Evolutionary conservation across 2,888 invertebrate genomes (phyloP).

Genomic region (Drosophila glabriapex): DNA sequence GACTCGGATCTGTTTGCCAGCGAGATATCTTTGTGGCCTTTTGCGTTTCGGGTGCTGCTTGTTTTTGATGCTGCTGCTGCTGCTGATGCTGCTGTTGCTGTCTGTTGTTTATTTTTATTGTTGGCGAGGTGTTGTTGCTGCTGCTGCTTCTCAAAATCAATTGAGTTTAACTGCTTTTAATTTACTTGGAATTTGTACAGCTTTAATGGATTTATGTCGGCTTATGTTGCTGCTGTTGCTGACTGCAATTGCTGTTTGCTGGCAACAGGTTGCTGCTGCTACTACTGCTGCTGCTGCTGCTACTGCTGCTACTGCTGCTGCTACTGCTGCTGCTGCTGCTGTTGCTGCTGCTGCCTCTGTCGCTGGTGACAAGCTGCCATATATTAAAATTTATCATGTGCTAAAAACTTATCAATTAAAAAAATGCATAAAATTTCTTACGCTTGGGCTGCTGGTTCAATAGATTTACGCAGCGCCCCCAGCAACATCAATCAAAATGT

Average conservation of each 20-base stretch:
- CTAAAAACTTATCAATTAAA: slow-evolving; percentile 85
- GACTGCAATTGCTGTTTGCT: slow-evolving; percentile 26
- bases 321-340: slow-evolving; percentile 29
- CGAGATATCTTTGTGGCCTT: slow-evolving; percentile 44
- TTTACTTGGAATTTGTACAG: slow-evolving; percentile 78
- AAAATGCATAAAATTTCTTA: slow-evolving; percentile 79
- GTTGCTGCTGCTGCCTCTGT: slow-evolving; percentile 33
- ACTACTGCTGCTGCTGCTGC: slow-evolving; percentile 45
- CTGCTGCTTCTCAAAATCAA: slow-evolving; percentile 71
- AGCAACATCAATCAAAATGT: slow-evolving; percentile 84
- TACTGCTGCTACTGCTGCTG: background rate
- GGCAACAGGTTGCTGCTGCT: slow-evolving; percentile 53
- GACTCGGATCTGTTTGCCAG: slow-evolving; percentile 32
- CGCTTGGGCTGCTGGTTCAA: slow-evolving; percentile 39
- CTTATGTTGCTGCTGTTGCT: slow-evolving; percentile 61
- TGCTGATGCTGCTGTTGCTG: slow-evolving; percentile 44
- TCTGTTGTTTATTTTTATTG: slow-evolving; percentile 75
- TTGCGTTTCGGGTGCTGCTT: slow-evolving; percentile 35
- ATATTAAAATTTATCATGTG: slow-evolving; percentile 84
- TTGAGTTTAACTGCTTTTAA: slow-evolving; percentile 80
- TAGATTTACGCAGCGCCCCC: slow-evolving; percentile 56
- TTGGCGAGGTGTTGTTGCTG: slow-evolving; percentile 60
- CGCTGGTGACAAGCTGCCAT: slow-evolving; percentile 61
- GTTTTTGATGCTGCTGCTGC: slow-evolving; percentile 17
- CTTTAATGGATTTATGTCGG: slow-evolving; percentile 79